Evolutionary conservation across 2,113 vertebrate species (phyloP).

Genomic region (Hucho hucho): DNA sequence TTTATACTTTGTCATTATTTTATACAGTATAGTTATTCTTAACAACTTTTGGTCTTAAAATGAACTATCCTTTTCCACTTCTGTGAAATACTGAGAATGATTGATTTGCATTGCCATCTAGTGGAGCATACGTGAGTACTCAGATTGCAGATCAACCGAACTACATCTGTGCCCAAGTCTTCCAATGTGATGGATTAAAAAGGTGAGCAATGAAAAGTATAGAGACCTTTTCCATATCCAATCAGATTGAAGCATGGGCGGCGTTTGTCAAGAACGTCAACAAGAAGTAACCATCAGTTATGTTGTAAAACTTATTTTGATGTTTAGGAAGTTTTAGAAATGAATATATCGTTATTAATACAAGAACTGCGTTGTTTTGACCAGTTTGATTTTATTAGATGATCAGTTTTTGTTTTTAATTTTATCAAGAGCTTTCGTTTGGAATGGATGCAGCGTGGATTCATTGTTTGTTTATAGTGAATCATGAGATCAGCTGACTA

Average conservation of each 20-base stretch:
- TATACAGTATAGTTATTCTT: too few species aligned
- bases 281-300: slow-evolving; percentile 33
- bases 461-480: slow-evolving; percentile 21
- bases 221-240: not conserved
- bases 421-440: not conserved
- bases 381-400: not conserved
- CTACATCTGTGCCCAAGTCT: not conserved
- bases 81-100: not conserved
- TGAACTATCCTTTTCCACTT: not conserved
- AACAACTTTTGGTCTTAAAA: not conserved
- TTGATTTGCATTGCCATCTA: slow-evolving; percentile 32
- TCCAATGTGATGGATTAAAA: too few species aligned
- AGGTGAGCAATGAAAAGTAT: too few species aligned
- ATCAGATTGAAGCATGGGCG: not conserved
- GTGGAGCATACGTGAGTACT: not conserved
- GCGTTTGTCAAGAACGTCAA: slow-evolving; percentile 6
- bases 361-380: not conserved
- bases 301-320: not conserved
- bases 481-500: slow-evolving; percentile 30
- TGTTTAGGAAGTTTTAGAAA: slow-evolving; percentile 3
- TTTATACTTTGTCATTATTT: not conserved
- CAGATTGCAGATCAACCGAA: not conserved
- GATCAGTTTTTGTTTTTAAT: not conserved
- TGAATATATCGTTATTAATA: not conserved
- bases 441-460: not conserved